Evolutionary conservation across 2,797 vertebrate genomes (phyloP), one percentile per base, ranked within the genome.

Genomic region (Scolopax rusticola): DNA sequence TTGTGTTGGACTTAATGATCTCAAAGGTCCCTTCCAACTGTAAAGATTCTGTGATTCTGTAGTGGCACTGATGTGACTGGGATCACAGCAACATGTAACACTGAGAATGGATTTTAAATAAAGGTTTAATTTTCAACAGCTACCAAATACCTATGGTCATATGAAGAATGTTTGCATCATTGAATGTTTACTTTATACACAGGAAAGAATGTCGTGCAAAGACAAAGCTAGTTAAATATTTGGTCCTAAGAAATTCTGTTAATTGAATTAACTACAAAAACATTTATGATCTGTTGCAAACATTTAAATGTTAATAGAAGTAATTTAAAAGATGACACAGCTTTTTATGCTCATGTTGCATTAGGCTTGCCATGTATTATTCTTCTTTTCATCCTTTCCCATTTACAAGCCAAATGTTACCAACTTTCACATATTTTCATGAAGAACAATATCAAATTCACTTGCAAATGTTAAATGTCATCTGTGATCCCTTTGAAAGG

Each of bases 381-480:
- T 68, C 2, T 87, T 65, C 19, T 21, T 94, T 86, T 65, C 17
- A 71, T 80, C 12, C 23, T 33, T 91, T 88, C 76, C n/a, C 24
- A 59, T 40, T 90, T 94, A 30, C 15, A 87, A 89, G 36, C 3
- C 69, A 87, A 79, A 71, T 60, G 9, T 57, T 81, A 86, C 8
- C 12, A 84, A 70, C 21, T 76, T 92, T 67, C 32, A 28, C 5
- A 14, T 76, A 93, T 84, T 93, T 86, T 70, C 64, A 67, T 56
- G 27, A 5, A 69, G 43, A 93, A 76, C 38, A 82, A 63, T 53
- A 92, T 59, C 21, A 73, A 90, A 75, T 84, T 89, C 77, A 89
- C n/a, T 94, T 82, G 23, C 8, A 89, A 73, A 24, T 19, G 27
- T 69, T 90, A 92, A 92, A 92, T 93, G 77, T 77, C 86, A 92